Conservation (phyloP, 2,888 invertebrate genomes). For the Dryocosmus kuriphilus region DNA sequence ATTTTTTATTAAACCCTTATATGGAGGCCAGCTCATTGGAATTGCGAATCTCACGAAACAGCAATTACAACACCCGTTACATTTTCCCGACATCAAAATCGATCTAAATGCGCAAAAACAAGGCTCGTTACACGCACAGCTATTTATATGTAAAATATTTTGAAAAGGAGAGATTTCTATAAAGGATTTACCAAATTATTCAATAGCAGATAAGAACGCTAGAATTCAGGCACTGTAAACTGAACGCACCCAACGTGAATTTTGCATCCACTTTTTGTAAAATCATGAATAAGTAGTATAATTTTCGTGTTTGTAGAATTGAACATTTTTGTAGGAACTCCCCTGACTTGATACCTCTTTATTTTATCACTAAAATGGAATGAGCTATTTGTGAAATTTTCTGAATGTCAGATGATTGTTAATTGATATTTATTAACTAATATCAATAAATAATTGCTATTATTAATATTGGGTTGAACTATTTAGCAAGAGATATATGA, state of each 20-base stretch:
- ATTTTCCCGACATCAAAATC: slow-evolving; percentile 19
- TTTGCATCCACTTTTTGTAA: slow-evolving; percentile 42
- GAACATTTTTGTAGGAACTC: background rate
- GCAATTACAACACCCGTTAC: slow-evolving; percentile 3
- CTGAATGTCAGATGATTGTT: background rate
- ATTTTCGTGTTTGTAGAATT: background rate
- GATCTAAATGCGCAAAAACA: slow-evolving; percentile 11
- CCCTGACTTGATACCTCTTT: background rate
- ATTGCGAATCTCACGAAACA: slow-evolving; percentile 16
- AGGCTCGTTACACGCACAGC: slow-evolving; percentile 15
- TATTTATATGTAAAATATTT: slow-evolving; percentile 8
- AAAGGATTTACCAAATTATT: slow-evolving; percentile 20
- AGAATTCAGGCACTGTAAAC: slow-evolving; percentile 66
- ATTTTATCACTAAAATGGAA: background rate
- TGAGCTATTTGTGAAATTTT: background rate
- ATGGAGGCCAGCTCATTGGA: slow-evolving; percentile 32
- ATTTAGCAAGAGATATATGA: background rate
- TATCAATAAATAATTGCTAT: background rate
- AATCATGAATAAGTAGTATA: background rate
- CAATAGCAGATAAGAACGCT: slow-evolving; percentile 51
- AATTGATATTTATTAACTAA: background rate
- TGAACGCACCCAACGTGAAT: slow-evolving; percentile 60
- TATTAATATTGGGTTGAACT: background rate
- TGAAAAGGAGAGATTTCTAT: slow-evolving; percentile 3
- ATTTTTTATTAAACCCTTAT: slow-evolving; percentile 18